Conservation (phyloP, 2,797 vertebrate genomes). For the Gobio occitaniae region DNA sequence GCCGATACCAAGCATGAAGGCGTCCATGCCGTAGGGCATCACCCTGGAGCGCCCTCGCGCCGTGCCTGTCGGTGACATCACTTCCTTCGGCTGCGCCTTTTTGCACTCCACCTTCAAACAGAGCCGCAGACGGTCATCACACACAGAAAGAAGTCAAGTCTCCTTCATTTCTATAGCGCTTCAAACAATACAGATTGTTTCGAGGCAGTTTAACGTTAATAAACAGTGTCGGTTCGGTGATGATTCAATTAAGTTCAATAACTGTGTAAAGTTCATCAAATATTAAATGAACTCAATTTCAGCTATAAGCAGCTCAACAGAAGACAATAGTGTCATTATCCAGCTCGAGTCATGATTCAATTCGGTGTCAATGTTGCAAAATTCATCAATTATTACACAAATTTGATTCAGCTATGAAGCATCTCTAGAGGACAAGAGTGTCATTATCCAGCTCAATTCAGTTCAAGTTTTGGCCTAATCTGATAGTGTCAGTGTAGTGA, state of each 20-base stretch:
- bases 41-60: constrained; percentile 88
- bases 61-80: constrained; percentile 90
- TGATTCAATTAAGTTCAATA: background rate
- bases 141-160: background rate
- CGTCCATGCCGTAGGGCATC: constrained; percentile 92
- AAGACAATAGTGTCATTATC: background rate
- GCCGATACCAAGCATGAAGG: constrained; percentile 92
- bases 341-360: background rate
- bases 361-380: background rate
- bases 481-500: background rate
- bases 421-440: background rate
- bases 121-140: background rate
- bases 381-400: background rate
- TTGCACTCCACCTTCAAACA: constrained; percentile 88
- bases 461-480: background rate
- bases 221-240: no score
- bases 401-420: background rate
- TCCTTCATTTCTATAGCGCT: background rate
- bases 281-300: no score
- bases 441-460: background rate
- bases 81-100: constrained; percentile 92
- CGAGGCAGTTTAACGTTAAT: background rate
- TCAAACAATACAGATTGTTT: background rate
- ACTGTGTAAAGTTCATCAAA: no score
- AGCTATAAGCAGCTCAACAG: no score